A percentile compares a stretch with the other conserved stretches of the same genome.
Evolutionary conservation across 2,797 vertebrate species (phyloP).

Genomic region (Astyanax mexicanus): DNA sequence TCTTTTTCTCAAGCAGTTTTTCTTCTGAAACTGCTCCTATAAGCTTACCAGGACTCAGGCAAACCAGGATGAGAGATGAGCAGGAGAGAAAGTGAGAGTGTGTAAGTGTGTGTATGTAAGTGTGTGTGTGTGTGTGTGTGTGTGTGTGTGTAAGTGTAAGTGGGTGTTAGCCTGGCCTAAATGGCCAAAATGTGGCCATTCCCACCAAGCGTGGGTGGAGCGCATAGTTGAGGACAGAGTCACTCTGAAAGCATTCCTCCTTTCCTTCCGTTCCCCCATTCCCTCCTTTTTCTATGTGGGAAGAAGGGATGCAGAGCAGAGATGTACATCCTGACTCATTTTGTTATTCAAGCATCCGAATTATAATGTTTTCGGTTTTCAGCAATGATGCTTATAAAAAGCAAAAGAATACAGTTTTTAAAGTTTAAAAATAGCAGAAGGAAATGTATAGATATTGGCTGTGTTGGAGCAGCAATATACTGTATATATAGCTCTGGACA

Average conservation of each 20-base stretch:
- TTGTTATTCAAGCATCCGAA: too few relatives aligned
- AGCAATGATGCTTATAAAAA: too few relatives aligned
- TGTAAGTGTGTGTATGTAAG: conserved; percentile 25
- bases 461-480: too few relatives aligned
- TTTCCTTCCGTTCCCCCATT: conserved; percentile 35
- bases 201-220: conserved; percentile 42
- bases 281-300: conserved; percentile 1
- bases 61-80: conserved; percentile 14
- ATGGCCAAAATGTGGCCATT: conserved; percentile 42
- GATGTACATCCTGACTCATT: too few relatives aligned
- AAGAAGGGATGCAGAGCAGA: conserved; percentile 3
- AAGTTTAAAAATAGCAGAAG: too few relatives aligned
- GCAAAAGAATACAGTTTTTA: too few relatives aligned
- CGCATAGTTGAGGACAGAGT: conserved; percentile 46
- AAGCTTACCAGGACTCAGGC: conserved; percentile 19
- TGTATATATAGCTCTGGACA: too few relatives aligned
- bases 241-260: conserved; percentile 39
- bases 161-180: conserved; percentile 37
- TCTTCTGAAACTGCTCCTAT: conserved; percentile 41
- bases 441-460: too few relatives aligned
- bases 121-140: conserved; percentile 40
- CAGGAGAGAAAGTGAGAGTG: conserved; percentile 33
- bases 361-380: too few relatives aligned
- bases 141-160: conserved; percentile 25
- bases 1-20: conserved; percentile 12